Evolutionary conservation across 1,140 invertebrate genomes (phyloP), one percentile per base, ranked within the genome.

Genomic region (Eupeodes corollae): DNA sequence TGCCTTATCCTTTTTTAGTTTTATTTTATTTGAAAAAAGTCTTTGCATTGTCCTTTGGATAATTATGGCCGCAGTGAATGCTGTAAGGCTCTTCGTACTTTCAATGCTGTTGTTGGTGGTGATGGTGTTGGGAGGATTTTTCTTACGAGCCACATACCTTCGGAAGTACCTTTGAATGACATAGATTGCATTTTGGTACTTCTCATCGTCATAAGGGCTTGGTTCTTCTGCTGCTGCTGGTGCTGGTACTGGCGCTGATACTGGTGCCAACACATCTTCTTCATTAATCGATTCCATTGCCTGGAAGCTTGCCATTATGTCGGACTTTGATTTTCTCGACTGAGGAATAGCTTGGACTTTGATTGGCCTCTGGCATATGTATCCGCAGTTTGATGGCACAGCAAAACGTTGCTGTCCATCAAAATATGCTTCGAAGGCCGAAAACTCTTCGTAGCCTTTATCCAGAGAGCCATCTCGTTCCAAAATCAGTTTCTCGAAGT

Each of bases 41-140:
- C 51, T 55, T 21, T 56, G 47, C 38, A 60, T 59, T 47, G 57
- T 56, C 39, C 54, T 47, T 40, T 64, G 61, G 35, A 64, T 64
- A 50, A 59, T 56, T 21, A 61, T 52, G 37, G 61, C 59, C 6
- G 61, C 61, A 35, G 53, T 49, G 21, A 26, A 26, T 26, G 21
- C 21, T 26, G 21, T 5, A 26, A 26, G 21, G 21, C 21, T 26
- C 21, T 8, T 26, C 21, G 21, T 5, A 3, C 21, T 26, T n/a
- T n/a, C n/a, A n/a, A n/a, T n/a, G n/a, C n/a, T n/a, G n/a, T n/a
- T n/a, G n/a, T n/a, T n/a, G n/a, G n/a, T n/a, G n/a, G n/a, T n/a
- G n/a, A n/a, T 60, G 48, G 21, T 52, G 47, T 41, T 60, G 58
- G n/a, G n/a, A 26, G 21, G 21, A 8, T 26, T 26, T 42, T 41